Evolutionary conservation across 2,888 invertebrate genomes (phyloP), one percentile per base, ranked within the genome.

Genomic region (Euplexia lucipara): DNA sequence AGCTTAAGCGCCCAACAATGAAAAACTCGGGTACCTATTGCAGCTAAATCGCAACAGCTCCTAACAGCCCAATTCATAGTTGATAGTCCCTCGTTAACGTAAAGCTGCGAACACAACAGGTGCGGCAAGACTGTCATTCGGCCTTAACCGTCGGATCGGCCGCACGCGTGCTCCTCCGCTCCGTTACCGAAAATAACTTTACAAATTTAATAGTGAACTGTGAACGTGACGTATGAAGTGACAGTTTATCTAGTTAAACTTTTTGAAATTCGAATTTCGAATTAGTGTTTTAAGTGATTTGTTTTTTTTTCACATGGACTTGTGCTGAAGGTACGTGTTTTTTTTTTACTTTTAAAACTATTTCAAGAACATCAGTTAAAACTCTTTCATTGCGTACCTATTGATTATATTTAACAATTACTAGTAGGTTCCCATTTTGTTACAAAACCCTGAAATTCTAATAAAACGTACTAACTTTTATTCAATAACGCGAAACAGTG

Each of bases 81-180:
- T 75, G 60, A 81, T 79, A 41, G 64, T 53, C 34, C 35, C 54
- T 68, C 73, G 65, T 79, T 73, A 81, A 68, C 34, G 79, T 73
- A 64, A 81, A 66, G 83, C 82, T 79, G 81, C 48, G 79, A 82
- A 88, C 67, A 90, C 92, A 92, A 92, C 93, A 93, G 93, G 93
- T 93, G 93, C 91, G 69, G 66, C 48, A 9, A 42, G 35, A 14
- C 44, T 20, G 52, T 54, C 91, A 92, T 90, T 91, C 90, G 88
- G 88, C 89, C 86, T 78, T 81, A 82, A 78, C 68, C 86, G 85
- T 84, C 88, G 88, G 68, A 70, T 78, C 71, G 79, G 87, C 76
- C 89, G 89, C 88, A 88, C 91, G 92, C 82, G 61, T 75, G 65
- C 69, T 75, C 66, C 54, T 45, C 26, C 58, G 57, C 59, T 52